phyloP scores from a whole-genome alignment of 2,888 invertebrate species.

The Tenthredo notha region DNA sequence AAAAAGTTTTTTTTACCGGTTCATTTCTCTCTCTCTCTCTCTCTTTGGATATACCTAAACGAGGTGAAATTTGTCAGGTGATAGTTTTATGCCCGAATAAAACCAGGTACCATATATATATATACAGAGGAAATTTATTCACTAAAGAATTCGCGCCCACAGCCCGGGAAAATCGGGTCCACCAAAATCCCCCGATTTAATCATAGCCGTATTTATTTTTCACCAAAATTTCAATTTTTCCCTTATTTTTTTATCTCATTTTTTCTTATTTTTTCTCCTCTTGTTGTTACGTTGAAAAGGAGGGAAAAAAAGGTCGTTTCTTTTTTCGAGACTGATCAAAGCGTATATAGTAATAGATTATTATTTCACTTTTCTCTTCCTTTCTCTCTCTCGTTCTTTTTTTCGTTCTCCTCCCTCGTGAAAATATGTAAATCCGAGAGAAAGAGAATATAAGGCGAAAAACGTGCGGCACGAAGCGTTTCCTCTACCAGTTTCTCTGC shows the following conservation, averaged over 20 bases:
- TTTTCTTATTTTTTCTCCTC: neutral
- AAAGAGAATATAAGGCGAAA: neutral
- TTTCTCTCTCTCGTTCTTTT: neutral
- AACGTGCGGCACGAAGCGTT: conserved; percentile 8
- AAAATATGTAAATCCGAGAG: neutral
- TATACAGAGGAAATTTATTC: neutral
- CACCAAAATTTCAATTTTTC: neutral
- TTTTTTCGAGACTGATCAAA: conserved; percentile 1
- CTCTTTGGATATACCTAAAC: neutral
- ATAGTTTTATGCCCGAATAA: conserved; percentile 6
- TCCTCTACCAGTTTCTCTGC: neutral
- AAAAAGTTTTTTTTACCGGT: neutral
- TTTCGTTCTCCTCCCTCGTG: neutral
- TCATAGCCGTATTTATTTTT: neutral
- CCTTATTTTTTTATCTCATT: neutral
- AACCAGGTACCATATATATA: neutral
- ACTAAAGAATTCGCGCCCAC: neutral
- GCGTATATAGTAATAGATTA: conserved; percentile 6
- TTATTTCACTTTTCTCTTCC: neutral
- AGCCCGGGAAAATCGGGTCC: neutral
- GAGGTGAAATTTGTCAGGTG: conserved; percentile 11
- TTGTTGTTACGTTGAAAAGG: neutral
- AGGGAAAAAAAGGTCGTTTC: neutral
- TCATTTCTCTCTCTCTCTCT: neutral
- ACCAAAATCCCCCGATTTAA: neutral